These are phyloP conservation scores for Melanotaenia boesemani DNA, from an alignment of 2,797 vertebrate genomes.

Conservation along the genomic window DNA sequence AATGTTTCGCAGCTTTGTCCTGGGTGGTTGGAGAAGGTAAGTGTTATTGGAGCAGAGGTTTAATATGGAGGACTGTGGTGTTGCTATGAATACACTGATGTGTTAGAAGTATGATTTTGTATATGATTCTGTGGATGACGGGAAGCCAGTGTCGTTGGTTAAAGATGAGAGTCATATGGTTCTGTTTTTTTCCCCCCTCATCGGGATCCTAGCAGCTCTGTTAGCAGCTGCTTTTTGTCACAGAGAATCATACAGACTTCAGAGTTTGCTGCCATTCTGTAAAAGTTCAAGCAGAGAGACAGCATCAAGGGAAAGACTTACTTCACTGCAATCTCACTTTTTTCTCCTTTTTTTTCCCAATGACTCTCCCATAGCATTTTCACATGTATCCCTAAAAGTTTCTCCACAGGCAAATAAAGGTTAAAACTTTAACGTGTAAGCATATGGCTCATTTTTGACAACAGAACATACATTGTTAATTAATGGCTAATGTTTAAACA, in stretches of 20 bases:
- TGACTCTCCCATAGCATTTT: slow-evolving; percentile 5
- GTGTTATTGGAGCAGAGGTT: too few species aligned
- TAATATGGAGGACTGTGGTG: too few species aligned
- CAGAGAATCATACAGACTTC: slow-evolving; percentile 14
- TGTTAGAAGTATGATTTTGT: too few species aligned
- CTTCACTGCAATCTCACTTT: slow-evolving; percentile 10
- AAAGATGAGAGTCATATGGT: too few species aligned
- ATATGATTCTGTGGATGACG: too few species aligned
- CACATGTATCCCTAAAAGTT: neutral
- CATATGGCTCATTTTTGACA: neutral
- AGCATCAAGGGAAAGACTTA: neutral
- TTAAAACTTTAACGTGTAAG: slow-evolving; percentile 1
- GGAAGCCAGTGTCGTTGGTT: too few species aligned
- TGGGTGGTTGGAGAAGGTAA: too few species aligned
- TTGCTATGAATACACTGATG: too few species aligned
- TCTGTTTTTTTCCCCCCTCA: too few species aligned
- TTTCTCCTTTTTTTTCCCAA: neutral
- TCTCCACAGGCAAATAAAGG: neutral
- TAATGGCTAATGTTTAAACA: neutral
- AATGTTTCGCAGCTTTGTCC: too few species aligned
- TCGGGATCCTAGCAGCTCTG: too few species aligned
- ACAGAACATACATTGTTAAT: neutral
- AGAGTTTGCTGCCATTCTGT: slow-evolving; percentile 9
- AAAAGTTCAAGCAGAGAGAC: neutral
- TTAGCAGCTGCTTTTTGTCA: slow-evolving; percentile 4